These are phyloP conservation scores for Drosophila miranda DNA, from an alignment of 1,140 invertebrate species.

Conservation along the genomic window DNA sequence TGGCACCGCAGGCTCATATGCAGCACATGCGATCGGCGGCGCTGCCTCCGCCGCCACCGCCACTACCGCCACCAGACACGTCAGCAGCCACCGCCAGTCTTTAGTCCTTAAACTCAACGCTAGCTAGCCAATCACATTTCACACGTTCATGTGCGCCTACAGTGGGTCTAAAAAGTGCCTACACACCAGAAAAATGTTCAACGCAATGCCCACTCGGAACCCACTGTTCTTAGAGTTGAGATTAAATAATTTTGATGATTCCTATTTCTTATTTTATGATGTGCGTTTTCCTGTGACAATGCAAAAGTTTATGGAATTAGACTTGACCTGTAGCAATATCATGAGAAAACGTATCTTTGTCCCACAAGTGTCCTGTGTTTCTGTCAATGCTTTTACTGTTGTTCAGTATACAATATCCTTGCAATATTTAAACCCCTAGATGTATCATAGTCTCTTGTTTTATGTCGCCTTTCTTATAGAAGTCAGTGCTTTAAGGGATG, in stretches of 20 bases:
- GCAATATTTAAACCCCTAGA: too few species aligned
- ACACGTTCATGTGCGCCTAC: constrained; percentile 24
- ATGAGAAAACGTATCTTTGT: too few species aligned
- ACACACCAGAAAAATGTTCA: too few species aligned
- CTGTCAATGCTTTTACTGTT: too few species aligned
- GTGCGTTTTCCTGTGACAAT: too few species aligned
- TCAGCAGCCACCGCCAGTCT: constrained; percentile 58
- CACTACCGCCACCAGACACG: constrained; percentile 61
- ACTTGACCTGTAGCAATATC: too few species aligned
- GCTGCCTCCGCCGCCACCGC: constrained; percentile 53
- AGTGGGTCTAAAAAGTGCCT: neutral
- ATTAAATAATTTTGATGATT: constrained; percentile 4
- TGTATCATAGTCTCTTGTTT: too few species aligned
- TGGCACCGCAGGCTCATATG: constrained; percentile 77
- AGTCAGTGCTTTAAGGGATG: neutral
- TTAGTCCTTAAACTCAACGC: constrained; percentile 51
- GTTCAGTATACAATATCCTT: too few species aligned
- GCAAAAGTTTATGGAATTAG: too few species aligned
- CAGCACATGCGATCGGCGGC: constrained; percentile 69
- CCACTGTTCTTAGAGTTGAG: constrained; percentile 34
- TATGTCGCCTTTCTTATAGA: too few species aligned
- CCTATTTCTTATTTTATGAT: neutral
- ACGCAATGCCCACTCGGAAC: neutral
- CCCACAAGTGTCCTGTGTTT: too few species aligned
- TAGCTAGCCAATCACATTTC: constrained; percentile 39